These are phyloP conservation scores for Leptinotarsa peninsularis DNA, from an alignment of 2,888 invertebrate genomes.

Conservation along the genomic window DNA sequence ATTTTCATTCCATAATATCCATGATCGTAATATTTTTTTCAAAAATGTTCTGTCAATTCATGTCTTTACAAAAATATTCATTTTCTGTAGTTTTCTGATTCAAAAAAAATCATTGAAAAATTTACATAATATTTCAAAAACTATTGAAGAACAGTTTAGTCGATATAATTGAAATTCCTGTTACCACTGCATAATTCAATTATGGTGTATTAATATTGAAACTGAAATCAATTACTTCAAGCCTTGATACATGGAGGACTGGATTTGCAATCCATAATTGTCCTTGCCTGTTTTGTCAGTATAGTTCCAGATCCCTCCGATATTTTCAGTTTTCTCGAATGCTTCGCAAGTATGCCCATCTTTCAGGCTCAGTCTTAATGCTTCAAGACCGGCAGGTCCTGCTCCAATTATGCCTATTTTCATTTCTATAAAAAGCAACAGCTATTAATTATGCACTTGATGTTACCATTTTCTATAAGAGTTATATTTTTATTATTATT, in stretches of 20 bases:
- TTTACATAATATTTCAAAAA: no score
- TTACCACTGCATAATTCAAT: not conserved
- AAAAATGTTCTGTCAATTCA: no score
- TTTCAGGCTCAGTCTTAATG: conserved; percentile 55
- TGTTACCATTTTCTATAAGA: not conserved
- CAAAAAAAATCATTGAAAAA: no score
- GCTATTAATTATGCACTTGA: no score
- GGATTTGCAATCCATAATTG: conserved; percentile 76
- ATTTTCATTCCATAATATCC: no score
- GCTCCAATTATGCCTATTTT: conserved; percentile 56
- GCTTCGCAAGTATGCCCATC: conserved; percentile 70
- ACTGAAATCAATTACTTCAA: conserved; percentile 68
- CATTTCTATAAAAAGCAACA: conserved; percentile 39
- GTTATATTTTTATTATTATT: not conserved
- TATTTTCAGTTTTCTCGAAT: conserved; percentile 76
- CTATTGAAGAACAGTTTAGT: no score
- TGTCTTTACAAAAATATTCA: no score
- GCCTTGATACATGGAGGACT: conserved; percentile 84
- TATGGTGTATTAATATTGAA: not conserved
- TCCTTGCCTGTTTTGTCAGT: conserved; percentile 74
- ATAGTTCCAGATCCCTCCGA: conserved; percentile 86
- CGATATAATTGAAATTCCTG: no score
- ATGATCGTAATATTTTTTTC: no score
- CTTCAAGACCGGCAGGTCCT: conserved; percentile 53
- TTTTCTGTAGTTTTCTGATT: no score